phyloP scores from a whole-genome alignment of 1,140 invertebrate species.

The Condylostylus longicornis region DNA sequence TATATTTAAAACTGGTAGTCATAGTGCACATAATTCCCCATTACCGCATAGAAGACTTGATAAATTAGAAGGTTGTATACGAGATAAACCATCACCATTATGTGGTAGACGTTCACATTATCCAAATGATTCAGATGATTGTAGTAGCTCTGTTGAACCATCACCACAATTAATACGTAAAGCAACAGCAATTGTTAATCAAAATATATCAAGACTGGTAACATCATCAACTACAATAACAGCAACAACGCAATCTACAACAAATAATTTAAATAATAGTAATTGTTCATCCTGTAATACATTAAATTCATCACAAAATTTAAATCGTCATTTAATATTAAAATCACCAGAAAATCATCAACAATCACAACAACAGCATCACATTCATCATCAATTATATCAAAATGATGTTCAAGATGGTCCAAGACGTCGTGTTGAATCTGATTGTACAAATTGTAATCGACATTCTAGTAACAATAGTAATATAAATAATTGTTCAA shows the following conservation, averaged over 20 bases:
- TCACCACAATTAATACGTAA: neutral
- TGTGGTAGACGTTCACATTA: too few relatives aligned
- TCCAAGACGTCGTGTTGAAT: constrained; percentile 2
- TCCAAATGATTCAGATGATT: neutral
- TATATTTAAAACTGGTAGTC: constrained; percentile 1
- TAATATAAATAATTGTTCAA: neutral
- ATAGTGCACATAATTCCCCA: constrained; percentile 3
- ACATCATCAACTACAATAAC: neutral
- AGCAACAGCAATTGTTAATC: neutral
- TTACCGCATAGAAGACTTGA: constrained; percentile 3
- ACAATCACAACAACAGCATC: too few relatives aligned
- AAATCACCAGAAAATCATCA: too few relatives aligned
- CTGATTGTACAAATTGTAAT: neutral
- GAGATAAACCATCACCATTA: constrained; percentile 3
- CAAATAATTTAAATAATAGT: neutral
- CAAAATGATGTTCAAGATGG: neutral
- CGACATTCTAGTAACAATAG: neutral
- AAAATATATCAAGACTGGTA: neutral
- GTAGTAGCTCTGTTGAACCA: constrained; percentile 2
- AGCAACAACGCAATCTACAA: neutral
- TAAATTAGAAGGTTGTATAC: constrained; percentile 4
- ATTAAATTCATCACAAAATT: too few relatives aligned
- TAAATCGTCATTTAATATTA: too few relatives aligned
- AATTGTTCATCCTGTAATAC: too few relatives aligned
- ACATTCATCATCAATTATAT: too few relatives aligned